phyloP scores from a whole-genome alignment of 2,888 invertebrate species.

The Cosmopolites sordidus region DNA sequence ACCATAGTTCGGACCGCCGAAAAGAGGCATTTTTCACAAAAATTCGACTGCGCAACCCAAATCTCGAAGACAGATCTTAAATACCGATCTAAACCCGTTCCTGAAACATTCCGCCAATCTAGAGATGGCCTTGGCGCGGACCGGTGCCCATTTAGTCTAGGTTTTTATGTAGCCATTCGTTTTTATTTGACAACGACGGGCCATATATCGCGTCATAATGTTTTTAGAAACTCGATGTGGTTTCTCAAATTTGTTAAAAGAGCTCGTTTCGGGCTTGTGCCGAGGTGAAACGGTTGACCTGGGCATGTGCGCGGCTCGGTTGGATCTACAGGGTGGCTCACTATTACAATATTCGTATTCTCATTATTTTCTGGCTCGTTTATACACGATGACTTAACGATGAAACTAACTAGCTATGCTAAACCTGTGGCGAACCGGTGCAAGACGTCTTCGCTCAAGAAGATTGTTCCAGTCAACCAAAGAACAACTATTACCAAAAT shows the following conservation, averaged over 20 bases:
- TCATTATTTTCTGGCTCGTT: too few species aligned
- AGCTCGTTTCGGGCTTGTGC: constrained; percentile 23
- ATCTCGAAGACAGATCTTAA: constrained; percentile 10
- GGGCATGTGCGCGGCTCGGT: constrained; percentile 13
- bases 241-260: constrained; percentile 22
- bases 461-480: too few species aligned
- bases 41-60: constrained; percentile 11
- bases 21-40: constrained; percentile 17
- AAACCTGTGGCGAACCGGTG: too few species aligned
- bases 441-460: too few species aligned
- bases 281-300: constrained; percentile 22
- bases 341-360: too few species aligned
- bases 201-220: constrained; percentile 19
- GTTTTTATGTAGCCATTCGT: constrained; percentile 19
- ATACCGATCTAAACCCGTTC: background rate
- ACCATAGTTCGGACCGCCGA: constrained; percentile 8
- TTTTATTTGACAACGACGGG: constrained; percentile 19
- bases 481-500: too few species aligned
- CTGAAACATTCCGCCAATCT: constrained; percentile 15
- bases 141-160: constrained; percentile 9
- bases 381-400: too few species aligned
- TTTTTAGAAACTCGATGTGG: constrained; percentile 18
- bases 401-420: too few species aligned
- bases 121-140: constrained; percentile 11
- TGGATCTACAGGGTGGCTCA: background rate